Evolutionary conservation across 2,888 invertebrate species (phyloP), one percentile per base, ranked within the genome.

Genomic region (Drosophila heteroneura): DNA sequence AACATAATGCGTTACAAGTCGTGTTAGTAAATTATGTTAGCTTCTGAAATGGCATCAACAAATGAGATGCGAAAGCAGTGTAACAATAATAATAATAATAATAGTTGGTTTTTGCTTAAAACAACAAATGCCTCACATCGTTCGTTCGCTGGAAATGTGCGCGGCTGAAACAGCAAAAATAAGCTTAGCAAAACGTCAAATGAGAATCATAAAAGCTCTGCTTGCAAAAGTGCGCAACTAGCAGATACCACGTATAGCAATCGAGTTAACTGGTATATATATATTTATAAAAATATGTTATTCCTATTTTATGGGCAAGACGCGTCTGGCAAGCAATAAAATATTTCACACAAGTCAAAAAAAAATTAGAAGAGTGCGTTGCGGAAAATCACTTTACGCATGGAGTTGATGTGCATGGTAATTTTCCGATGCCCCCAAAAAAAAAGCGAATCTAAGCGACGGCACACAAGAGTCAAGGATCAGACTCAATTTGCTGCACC

Each of bases 101-200:
- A 69, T 65, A 51, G 71, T 66, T 56, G 49, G 57, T 62, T 75
- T 41, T 41, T 53, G 35, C 41, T 54, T 52, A 66, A 72, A 69
- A 76, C 57, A 76, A 70, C 52, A 62, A 59, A 39, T 47, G 71
- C 56, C 44, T 62, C 62, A 57, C 65, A 76, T 33, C 58, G 33
- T 44, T 64, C 35, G 35, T 59, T 56, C 49, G 49, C 39, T 77
- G 63, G 59, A 66, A 77, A 73, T 61, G 56, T 69, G 63, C 63
- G 32, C 72, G 72, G 71, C 71, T 79, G 79, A 61, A 63, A 58
- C 54, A 79, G 71, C 79, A 64, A 66, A 63, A 47, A 65, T 59
- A 58, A 56, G 28, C 39, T 51, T 49, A 26, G 32, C 49, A 58
- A 58, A 26, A 67, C 54, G 67, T 62, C 28, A n/a, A 73, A 32